Base-by-base conservation (phyloP, 2,888 invertebrate species). In the Abscondita cerata region DNA sequence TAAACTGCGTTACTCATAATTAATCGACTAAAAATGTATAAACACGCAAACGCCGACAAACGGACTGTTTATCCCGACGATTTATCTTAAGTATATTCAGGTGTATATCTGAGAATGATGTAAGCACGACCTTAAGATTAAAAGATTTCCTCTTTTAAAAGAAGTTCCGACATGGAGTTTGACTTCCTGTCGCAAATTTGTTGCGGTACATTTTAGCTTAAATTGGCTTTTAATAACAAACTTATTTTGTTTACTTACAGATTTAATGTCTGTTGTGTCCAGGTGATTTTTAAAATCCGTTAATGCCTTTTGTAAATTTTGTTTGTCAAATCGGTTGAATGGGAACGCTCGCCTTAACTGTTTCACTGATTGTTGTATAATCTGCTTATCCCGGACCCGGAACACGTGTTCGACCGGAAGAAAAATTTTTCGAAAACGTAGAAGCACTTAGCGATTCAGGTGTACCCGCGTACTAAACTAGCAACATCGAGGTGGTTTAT, bases 391-490 rank as follows among this genome's bases (percentile, higher is more conserved):
- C 44, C 44, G 44, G 12, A 15, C 13, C 15, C 18, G 11, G 44
- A 18, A n/a, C 44, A 44, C 44, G 44, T 44, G 44, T 16, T 44
- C 18, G 44, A 44, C 19, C 44, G 44, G 44, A 19, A 40, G 13
- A 13, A 11, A 36, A 40, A 6, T 8, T 15, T 40, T 40, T 40
- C 13, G 13, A 40, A 40, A 40, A 40, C 18, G 18, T 44, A 25
- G 19, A 19, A 6, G 19, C 16, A 36, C 34, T 50, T 46, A 46
- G 12, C 40, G 50, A 33, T 31, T 57, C 33, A 44, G 33, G 34
- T 31, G 40, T 34, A 33, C 15, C 31, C 72, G 72, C 74, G 72
- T 70, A 75, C 72, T 68, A 68, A 75, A 74, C 73, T 72, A 72
- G 61, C 64, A 71, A 68, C 70, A 69, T 69, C 70, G 67, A 68